Conservation (phyloP, 2,888 invertebrate species). For the Thymelicus acteon region DNA sequence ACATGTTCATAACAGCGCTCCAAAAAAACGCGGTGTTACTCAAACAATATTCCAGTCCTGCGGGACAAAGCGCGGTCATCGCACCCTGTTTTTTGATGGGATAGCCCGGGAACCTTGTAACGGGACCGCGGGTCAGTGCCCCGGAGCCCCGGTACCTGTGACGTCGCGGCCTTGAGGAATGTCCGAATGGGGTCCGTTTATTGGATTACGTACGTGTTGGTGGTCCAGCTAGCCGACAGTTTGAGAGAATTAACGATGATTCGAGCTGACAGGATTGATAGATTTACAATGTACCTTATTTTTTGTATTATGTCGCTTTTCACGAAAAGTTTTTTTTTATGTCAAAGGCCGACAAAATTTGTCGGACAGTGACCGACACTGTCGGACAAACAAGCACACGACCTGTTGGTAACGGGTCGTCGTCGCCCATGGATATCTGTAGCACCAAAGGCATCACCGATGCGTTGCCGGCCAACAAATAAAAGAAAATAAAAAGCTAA, state of each 20-base stretch:
- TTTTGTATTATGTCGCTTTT: too few species aligned
- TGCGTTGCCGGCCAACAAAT: too few species aligned
- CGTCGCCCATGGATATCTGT: too few species aligned
- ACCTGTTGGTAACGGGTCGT: too few species aligned
- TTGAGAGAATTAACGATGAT: constrained; percentile 9
- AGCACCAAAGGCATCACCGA: too few species aligned
- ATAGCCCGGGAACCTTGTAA: constrained; percentile 54
- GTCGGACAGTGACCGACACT: too few species aligned
- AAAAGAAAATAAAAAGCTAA: too few species aligned
- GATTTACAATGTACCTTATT: background rate
- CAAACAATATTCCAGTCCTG: constrained; percentile 35
- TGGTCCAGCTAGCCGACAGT: background rate
- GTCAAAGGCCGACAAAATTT: too few species aligned
- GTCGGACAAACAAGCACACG: too few species aligned
- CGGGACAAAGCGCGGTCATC: constrained; percentile 45
- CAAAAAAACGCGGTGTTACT: constrained; percentile 35
- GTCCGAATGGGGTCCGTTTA: constrained; percentile 28
- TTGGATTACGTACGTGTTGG: constrained; percentile 18
- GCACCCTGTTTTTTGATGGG: constrained; percentile 51
- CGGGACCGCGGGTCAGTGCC: constrained; percentile 51
- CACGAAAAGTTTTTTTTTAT: too few species aligned
- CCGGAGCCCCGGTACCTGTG: constrained; percentile 42
- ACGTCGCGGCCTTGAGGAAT: constrained; percentile 52
- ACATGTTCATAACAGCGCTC: constrained; percentile 14
- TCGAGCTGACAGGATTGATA: background rate